Percentiles rank a stretch among this genome's conserved stretches.
Conservation (phyloP, 2,113 vertebrate species). For the Thamnaconus septentrionalis region DNA sequence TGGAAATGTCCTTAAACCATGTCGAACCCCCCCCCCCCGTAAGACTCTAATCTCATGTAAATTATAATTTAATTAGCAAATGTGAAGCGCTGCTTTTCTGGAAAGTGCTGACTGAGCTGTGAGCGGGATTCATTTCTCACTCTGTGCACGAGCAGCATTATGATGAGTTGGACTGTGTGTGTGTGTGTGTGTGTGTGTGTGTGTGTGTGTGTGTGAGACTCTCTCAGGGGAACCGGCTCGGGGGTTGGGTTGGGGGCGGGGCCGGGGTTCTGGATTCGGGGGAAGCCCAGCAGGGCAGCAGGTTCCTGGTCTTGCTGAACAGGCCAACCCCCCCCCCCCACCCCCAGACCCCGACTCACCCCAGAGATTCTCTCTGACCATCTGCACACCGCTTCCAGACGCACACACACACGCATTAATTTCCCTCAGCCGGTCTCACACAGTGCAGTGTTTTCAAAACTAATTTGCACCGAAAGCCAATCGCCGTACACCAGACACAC, state of each 20-base stretch:
- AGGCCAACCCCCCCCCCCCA: slow-evolving; percentile 12
- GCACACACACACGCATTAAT: no score
- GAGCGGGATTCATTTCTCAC: slow-evolving; percentile 40
- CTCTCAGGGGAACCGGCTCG: not conserved
- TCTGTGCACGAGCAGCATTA: slow-evolving; percentile 39
- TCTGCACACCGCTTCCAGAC: slow-evolving; percentile 12
- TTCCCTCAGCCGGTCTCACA: no score
- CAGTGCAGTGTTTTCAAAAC: no score
- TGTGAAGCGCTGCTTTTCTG: slow-evolving; percentile 39
- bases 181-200: slow-evolving; percentile 13
- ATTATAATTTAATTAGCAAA: slow-evolving; percentile 67
- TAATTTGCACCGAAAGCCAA: not conserved
- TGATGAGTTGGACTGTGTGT: slow-evolving; percentile 18
- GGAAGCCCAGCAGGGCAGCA: slow-evolving; percentile 46
- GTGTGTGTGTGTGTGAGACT: slow-evolving; percentile 17
- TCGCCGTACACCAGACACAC: not conserved
- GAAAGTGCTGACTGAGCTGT: slow-evolving; percentile 39
- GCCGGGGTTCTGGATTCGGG: slow-evolving; percentile 19
- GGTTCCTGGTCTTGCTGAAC: slow-evolving; percentile 14
- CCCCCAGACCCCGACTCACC: no score
- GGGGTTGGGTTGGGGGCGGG: slow-evolving; percentile 13
- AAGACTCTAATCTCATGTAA: slow-evolving; percentile 69
- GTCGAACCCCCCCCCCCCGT: slow-evolving; percentile 39
- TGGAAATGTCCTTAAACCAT: slow-evolving; percentile 55
- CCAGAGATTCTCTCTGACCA: slow-evolving; percentile 15